Evolutionary conservation across 2,113 vertebrate genomes (phyloP).

Genomic region (Seriola dumerili): DNA sequence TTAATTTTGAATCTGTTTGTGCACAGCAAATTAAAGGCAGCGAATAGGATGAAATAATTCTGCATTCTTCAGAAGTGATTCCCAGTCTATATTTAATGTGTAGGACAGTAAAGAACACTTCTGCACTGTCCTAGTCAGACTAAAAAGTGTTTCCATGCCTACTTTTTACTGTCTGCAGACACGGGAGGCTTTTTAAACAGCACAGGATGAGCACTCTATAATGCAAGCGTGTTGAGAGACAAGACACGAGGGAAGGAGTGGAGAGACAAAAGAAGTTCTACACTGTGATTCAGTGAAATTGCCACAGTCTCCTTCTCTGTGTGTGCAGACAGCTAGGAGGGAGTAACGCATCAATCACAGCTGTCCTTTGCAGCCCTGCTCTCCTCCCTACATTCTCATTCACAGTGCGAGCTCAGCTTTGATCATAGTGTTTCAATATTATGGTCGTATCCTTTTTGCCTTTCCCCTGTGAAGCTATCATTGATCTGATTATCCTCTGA

Average conservation of each 20-base stretch:
- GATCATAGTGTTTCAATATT: slow-evolving; percentile 48
- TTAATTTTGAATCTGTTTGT: slow-evolving; percentile 2
- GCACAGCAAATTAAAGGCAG: slow-evolving; percentile 3
- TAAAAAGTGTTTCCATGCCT: slow-evolving; percentile 10
- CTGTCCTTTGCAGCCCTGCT: slow-evolving; percentile 34
- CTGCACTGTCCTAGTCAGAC: not conserved
- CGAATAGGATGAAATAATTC: slow-evolving; percentile 17
- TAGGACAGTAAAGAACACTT: slow-evolving; percentile 31
- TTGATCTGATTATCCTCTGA: slow-evolving; percentile 50
- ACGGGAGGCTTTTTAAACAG: slow-evolving; percentile 42
- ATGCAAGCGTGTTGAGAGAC: slow-evolving; percentile 3
- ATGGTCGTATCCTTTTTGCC: slow-evolving; percentile 29
- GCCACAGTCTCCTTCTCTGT: slow-evolving; percentile 33
- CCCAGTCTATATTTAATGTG: not conserved
- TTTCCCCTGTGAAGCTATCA: slow-evolving; percentile 20
- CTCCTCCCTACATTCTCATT: slow-evolving; percentile 41
- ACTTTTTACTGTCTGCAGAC: slow-evolving; percentile 25
- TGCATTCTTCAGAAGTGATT: slow-evolving; percentile 7
- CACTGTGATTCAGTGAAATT: slow-evolving; percentile 52
- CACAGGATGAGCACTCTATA: slow-evolving; percentile 30
- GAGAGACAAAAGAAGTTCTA: slow-evolving; percentile 41
- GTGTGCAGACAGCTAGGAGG: slow-evolving; percentile 30
- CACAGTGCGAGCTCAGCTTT: slow-evolving; percentile 34
- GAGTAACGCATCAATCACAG: slow-evolving; percentile 63
- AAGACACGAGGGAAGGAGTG: slow-evolving; percentile 1